Base-by-base conservation (phyloP, 2,797 vertebrate species). In the Gallinago solitaria region DNA sequence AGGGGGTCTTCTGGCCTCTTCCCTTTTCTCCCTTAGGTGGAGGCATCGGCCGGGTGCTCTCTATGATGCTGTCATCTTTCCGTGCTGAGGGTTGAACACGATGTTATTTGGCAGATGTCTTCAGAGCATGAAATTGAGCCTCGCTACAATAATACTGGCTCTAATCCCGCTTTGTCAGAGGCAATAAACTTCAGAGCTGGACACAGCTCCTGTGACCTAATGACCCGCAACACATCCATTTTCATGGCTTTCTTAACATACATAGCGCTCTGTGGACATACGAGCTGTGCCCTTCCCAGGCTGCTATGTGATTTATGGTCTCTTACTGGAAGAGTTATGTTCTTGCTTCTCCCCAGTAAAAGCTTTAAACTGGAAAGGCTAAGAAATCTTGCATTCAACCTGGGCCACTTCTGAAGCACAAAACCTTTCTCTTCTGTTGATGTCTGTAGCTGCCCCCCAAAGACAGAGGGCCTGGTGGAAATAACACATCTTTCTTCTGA, bases 31-130 rank as follows among this genome's bases (percentile, higher is more conserved):
- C 25, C 10, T 71, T 8, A 4, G 0, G 1, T 35, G 50, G 19
- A 59, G 14, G 6, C 11, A 2, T 23, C 41, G 50, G 12, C 10
- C 13, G 56, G n/a, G 86, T 5, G 3, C 63, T 86, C 80, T 75
- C 14, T 30, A 9, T 32, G 12, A 19, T 0, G 0, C 18, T 33
- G 25, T 73, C 11, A 2, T 30, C 45, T 43, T 59, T 6, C 1
- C 8, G 5, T 11, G 18, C 32, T 0, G 12, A 41, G 13, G 14
- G 6, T 28, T 57, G 47, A 25, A 65, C 0, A 0, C 33, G 2
- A 10, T 12, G 35, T 47, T n/a, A 43, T 37, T 93, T 90, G 61
- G 16, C 53, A 7, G 28, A 11, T n/a, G 45, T 41, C 73, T 89
- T 75, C 41, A 19, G 51, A 37, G 30, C n/a, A 19, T 33, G 14